Conservation (phyloP, 2,888 invertebrate species). For the Crepidodera aurea region DNA sequence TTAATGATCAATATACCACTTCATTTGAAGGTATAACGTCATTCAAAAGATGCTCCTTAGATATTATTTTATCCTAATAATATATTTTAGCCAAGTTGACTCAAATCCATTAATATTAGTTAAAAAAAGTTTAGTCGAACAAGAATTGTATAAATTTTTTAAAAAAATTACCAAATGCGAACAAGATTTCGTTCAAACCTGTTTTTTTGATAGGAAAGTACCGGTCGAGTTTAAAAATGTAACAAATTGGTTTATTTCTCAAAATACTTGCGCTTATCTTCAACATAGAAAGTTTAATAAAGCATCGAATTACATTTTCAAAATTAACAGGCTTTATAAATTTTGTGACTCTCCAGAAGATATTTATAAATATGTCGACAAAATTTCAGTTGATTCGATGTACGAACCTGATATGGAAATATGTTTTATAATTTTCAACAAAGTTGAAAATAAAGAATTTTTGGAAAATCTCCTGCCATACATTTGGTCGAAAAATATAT, state of each 20-base stretch:
- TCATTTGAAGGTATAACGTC: no score
- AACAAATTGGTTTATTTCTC: constrained; percentile 17
- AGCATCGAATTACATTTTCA: neutral
- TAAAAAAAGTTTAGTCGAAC: neutral
- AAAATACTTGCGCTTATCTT: neutral
- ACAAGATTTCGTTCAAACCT: neutral
- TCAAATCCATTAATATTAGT: neutral
- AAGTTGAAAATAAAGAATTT: constrained; percentile 14
- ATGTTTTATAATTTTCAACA: constrained; percentile 26
- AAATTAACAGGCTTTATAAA: constrained; percentile 1
- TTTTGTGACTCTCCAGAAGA: neutral
- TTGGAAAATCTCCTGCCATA: constrained; percentile 12
- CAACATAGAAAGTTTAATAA: neutral
- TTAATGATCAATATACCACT: no score
- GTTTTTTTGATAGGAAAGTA: neutral
- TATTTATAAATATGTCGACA: neutral
- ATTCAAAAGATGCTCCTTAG: no score
- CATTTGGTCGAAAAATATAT: constrained; percentile 32
- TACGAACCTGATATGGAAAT: constrained; percentile 4
- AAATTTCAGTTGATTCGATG: neutral
- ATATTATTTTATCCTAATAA: no score
- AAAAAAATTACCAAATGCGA: neutral
- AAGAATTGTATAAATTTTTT: neutral
- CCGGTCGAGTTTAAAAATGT: neutral
- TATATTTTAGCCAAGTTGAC: neutral